These are phyloP conservation scores for Megalops atlanticus DNA, from an alignment of 2,113 vertebrate genomes.

Conservation along the genomic window DNA sequence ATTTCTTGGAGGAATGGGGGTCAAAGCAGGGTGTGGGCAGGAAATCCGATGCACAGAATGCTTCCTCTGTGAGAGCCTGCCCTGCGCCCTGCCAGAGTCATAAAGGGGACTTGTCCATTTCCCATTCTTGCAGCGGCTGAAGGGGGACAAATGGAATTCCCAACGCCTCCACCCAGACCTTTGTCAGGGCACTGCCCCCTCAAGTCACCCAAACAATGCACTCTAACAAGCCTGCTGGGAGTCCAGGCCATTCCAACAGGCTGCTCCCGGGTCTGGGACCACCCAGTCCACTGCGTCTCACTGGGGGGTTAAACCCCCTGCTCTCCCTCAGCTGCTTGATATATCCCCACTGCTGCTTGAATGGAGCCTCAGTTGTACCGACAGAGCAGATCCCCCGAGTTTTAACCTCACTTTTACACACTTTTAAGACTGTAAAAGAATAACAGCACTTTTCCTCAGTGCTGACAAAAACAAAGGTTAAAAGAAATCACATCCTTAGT, in stretches of 20 bases:
- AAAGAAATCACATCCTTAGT: background rate
- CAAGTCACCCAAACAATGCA: constrained; percentile 62
- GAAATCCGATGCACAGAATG: background rate
- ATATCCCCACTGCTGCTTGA: background rate
- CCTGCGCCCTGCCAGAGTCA: background rate
- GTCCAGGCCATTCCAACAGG: no score
- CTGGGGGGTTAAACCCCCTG: background rate
- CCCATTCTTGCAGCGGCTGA: constrained; percentile 59
- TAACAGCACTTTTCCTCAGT: background rate
- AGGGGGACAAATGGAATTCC: constrained; percentile 62
- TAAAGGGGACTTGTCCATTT: background rate
- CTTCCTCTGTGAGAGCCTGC: background rate
- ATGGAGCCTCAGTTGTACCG: background rate
- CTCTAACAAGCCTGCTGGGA: constrained; percentile 49
- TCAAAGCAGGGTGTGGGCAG: constrained; percentile 4
- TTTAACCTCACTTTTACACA: background rate
- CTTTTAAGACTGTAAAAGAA: background rate
- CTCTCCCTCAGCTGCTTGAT: background rate
- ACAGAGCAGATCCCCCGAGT: background rate
- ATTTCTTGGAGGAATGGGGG: background rate
- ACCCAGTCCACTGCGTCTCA: constrained; percentile 53
- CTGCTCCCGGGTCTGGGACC: constrained; percentile 49
- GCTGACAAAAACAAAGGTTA: background rate
- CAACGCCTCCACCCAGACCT: constrained; percentile 54
- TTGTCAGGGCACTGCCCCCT: constrained; percentile 42